These are phyloP conservation scores for Ammospiza maritima DNA, from an alignment of 2,797 vertebrate genomes.

Conservation along the genomic window DNA sequence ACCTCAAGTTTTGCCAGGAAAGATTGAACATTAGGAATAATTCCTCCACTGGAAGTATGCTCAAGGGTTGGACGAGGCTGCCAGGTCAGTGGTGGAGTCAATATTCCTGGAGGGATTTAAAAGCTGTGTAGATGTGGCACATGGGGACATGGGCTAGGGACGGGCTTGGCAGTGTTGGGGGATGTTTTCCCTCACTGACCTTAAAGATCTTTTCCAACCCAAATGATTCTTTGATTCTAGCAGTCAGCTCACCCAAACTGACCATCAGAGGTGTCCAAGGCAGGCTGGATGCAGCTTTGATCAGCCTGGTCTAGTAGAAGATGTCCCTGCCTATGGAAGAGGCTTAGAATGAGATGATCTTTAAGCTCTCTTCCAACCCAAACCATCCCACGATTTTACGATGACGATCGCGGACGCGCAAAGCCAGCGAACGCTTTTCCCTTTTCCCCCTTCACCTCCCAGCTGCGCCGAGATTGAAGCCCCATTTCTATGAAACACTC, in stretches of 20 bases:
- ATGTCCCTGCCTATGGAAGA: not conserved
- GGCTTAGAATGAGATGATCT: accelerated
- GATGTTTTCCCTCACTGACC: not conserved
- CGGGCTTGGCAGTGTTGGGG: not conserved
- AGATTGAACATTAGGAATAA: not conserved
- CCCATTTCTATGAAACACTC: not conserved
- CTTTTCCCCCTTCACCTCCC: not conserved
- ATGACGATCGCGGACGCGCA: accelerated
- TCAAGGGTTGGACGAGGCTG: not conserved
- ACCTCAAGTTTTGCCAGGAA: not conserved
- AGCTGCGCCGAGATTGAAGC: not conserved
- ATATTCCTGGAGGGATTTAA: not conserved
- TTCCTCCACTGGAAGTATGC: not conserved
- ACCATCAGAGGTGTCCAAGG: not conserved
- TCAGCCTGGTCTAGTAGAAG: not conserved
- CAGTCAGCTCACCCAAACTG: not conserved
- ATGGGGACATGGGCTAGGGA: not conserved
- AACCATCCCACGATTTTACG: not conserved
- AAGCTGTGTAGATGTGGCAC: not conserved
- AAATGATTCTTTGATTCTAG: not conserved
- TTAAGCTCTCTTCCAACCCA: not conserved
- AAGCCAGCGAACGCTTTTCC: not conserved
- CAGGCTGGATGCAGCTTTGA: accelerated
- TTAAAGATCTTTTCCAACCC: not conserved
- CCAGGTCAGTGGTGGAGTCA: not conserved